Conservation (phyloP, 2,888 invertebrate genomes). For the Acronicta psi region DNA sequence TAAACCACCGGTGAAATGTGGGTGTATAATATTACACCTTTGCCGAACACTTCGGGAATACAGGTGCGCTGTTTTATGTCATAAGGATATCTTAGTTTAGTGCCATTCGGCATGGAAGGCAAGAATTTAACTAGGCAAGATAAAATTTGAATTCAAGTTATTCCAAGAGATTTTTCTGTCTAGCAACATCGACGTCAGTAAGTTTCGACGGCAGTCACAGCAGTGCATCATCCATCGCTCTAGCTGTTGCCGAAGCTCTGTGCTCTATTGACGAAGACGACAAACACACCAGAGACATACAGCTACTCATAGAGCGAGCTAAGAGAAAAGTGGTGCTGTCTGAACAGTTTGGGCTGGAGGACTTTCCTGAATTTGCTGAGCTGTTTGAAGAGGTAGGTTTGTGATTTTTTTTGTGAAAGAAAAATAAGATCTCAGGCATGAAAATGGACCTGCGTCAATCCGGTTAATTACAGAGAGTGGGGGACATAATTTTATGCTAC, state of each 20-base stretch:
- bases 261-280: conserved; percentile 94
- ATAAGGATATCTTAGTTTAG: too few species aligned
- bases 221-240: conserved; percentile 88
- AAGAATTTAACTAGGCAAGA: too few species aligned
- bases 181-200: conserved; percentile 74
- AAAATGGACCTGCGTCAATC: too few species aligned
- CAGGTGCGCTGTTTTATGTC: too few species aligned
- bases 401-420: too few species aligned
- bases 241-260: conserved; percentile 93
- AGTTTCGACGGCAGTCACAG: conserved; percentile 83
- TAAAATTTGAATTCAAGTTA: not conserved
- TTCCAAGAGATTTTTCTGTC: not conserved
- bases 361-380: conserved; percentile 84
- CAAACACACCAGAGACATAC: conserved; percentile 93
- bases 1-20: too few species aligned
- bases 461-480: too few species aligned
- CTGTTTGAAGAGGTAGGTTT: conserved; percentile 77
- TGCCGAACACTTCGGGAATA: too few species aligned
- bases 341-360: conserved; percentile 77
- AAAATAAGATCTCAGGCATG: too few species aligned
- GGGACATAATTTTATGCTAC: too few species aligned
- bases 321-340: conserved; percentile 77
- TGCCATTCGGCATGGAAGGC: too few species aligned
- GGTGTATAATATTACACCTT: too few species aligned
- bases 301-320: conserved; percentile 89